Conservation (phyloP, 1,140 invertebrate genomes). For the Aporrectodea caliginosa region DNA sequence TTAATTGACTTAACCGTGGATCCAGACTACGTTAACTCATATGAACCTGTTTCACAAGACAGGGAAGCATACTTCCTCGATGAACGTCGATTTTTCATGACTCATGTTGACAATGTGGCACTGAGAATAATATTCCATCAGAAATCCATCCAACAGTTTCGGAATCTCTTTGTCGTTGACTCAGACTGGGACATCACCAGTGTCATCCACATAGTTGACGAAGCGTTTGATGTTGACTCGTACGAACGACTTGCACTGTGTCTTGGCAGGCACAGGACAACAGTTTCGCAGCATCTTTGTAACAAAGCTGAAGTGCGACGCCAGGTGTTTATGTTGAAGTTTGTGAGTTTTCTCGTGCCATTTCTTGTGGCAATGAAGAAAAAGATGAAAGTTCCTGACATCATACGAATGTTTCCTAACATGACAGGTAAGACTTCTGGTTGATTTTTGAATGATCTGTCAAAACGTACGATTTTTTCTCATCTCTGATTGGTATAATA, state of each 20-base stretch:
- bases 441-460: no score
- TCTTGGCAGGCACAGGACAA: slow-evolving; percentile 47
- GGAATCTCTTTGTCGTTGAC: slow-evolving; percentile 51
- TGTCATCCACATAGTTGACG: slow-evolving; percentile 43
- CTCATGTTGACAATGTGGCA: slow-evolving; percentile 46
- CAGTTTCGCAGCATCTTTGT: slow-evolving; percentile 34
- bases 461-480: no score
- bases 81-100: slow-evolving; percentile 49
- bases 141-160: slow-evolving; percentile 40
- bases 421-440: slow-evolving; percentile 47
- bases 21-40: slow-evolving; percentile 46
- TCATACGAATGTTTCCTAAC: slow-evolving; percentile 44
- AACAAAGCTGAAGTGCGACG: slow-evolving; percentile 45
- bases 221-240: slow-evolving; percentile 46
- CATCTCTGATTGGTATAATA: no score
- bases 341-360: slow-evolving; percentile 51
- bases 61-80: slow-evolving; percentile 45
- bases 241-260: slow-evolving; percentile 51
- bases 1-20: slow-evolving; percentile 50
- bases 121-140: slow-evolving; percentile 50
- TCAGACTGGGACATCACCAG: slow-evolving; percentile 46
- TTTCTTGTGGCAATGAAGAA: slow-evolving; percentile 54
- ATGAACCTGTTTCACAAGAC: slow-evolving; percentile 40
- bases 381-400: slow-evolving; percentile 54
- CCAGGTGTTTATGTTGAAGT: slow-evolving; percentile 47